Percentiles rank a stretch among this genome's conserved stretches.
Evolutionary conservation across 1,140 invertebrate genomes (phyloP).

Genomic region (Leptoteleia sp.): DNA sequence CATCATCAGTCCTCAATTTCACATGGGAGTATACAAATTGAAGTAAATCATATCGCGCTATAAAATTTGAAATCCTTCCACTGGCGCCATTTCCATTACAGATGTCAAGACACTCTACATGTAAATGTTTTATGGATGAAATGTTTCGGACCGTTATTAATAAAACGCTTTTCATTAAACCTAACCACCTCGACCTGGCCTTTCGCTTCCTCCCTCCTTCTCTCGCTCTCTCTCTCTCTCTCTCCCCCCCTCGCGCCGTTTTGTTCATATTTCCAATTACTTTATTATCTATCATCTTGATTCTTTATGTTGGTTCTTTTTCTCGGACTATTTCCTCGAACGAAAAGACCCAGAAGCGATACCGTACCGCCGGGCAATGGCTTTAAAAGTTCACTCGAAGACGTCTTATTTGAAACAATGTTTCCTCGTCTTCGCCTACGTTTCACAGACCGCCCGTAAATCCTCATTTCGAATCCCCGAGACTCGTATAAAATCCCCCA

Average conservation of each 20-base stretch:
- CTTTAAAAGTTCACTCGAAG: conserved; percentile 69
- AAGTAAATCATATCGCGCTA: conserved; percentile 29
- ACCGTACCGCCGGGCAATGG: conserved; percentile 52
- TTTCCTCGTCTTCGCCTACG: too few relatives aligned
- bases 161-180: conserved; percentile 28
- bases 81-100: conserved; percentile 18
- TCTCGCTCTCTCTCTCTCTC: not conserved
- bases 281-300: conserved; percentile 45
- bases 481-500: too few relatives aligned
- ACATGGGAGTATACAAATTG: conserved; percentile 33
- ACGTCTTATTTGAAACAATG: conserved; percentile 82
- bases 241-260: too few relatives aligned
- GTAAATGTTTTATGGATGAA: conserved; percentile 20
- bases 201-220: conserved; percentile 16
- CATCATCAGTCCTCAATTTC: conserved; percentile 20
- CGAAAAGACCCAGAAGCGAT: conserved; percentile 66
- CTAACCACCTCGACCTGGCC: not conserved
- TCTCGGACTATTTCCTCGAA: conserved; percentile 57
- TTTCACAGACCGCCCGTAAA: too few relatives aligned
- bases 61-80: conserved; percentile 20
- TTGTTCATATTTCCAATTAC: conserved; percentile 48
- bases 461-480: too few relatives aligned
- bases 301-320: conserved; percentile 37
- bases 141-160: conserved; percentile 31
- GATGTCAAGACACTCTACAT: conserved; percentile 19